Evolutionary conservation across 1,140 invertebrate species (phyloP).

Genomic region (Ptiloglossa arizonensis): DNA sequence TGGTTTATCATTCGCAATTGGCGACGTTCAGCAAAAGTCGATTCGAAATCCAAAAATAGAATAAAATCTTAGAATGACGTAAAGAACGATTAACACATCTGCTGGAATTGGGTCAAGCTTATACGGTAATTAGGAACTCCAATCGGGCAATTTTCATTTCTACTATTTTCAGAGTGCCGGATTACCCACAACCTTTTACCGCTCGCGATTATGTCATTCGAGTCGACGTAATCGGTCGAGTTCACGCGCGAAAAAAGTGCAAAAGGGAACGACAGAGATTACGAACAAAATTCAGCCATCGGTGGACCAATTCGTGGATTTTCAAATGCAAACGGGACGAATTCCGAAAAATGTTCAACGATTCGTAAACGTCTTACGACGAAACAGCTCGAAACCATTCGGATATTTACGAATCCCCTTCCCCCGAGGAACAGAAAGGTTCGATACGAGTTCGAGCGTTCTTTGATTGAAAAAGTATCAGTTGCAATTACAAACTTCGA

Average conservation of each 20-base stretch:
- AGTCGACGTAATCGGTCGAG: conserved; percentile 10
- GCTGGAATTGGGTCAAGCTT: background rate
- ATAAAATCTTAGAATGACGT: too few species aligned
- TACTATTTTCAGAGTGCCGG: background rate
- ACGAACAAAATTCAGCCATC: background rate
- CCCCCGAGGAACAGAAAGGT: background rate
- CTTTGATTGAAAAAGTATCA: conserved; percentile 32
- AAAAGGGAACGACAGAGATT: background rate
- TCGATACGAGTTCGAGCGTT: conserved; percentile 24
- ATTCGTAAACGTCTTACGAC: background rate
- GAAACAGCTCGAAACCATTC: background rate
- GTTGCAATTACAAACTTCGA: background rate
- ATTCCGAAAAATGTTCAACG: conserved; percentile 8
- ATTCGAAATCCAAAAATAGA: background rate
- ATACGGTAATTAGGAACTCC: background rate
- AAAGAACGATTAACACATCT: background rate
- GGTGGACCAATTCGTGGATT: background rate
- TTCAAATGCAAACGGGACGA: conserved; percentile 8
- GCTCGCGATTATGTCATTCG: background rate
- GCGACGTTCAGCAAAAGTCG: background rate
- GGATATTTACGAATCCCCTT: background rate
- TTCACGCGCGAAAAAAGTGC: background rate
- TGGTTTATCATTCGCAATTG: too few species aligned
- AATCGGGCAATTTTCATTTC: conserved; percentile 10
- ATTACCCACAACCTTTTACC: background rate